Percentiles rank a stretch among this genome's conserved stretches.
Evolutionary conservation across 2,113 vertebrate genomes (phyloP).

Genomic region (cattle (Bos taurus)): ARS-UCD2.0 NC_037342.1:21529501-21530000

Average conservation of each 20-base stretch:
- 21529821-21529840: neutral
- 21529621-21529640: neutral
- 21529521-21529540: neutral
- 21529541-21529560: neutral
- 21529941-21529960: constrained; percentile 9
- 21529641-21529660: neutral
- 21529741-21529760: constrained; percentile 25
- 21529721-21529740: constrained; percentile 17
- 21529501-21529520: neutral
- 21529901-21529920: too few relatives aligned
- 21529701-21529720: neutral
- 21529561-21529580: neutral
- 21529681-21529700: neutral
- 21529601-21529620: neutral
- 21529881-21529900: neutral
- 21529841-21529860: constrained; percentile 29
- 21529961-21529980: neutral
- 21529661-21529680: neutral
- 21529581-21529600: neutral
- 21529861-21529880: neutral
- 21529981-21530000: neutral
- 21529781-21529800: neutral
- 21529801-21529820: constrained; percentile 39
- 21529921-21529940: too few relatives aligned
- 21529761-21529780: neutral